Evolutionary conservation across 2,797 vertebrate species (phyloP), one percentile per base, ranked within the genome.

Genomic region (Peromyscus aztecus): DNA sequence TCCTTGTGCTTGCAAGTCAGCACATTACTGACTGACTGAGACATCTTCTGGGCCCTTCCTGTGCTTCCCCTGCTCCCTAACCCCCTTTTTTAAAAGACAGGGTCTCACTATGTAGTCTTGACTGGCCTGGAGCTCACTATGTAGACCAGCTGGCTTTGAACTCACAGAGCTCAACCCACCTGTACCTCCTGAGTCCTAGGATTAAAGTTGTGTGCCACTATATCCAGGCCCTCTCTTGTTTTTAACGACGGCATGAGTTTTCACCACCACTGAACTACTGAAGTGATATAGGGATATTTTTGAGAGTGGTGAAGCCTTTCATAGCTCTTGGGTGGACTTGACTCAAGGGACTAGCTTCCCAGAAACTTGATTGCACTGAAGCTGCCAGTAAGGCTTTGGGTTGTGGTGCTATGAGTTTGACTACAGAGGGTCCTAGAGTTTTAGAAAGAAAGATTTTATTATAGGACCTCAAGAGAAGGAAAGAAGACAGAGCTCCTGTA

Each of bases 201-300:
- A 52, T 55, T 78, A 78, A 12, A 78, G 77, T 16, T 49, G 46
- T 52, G 29, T 49, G 16, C 8, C 16, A 17, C 46, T 78, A 11
- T 78, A 34, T 19, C 43, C 29, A 52, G 16, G 76, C 76, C 29
- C 16, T 78, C 34, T 4, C 46, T 11, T 61, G 34, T 40, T 61
- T 40, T 94, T 83, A 95, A 73, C 85, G 43, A 14, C 65, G 61
- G 21, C 16, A 55, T 73, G 63, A 23, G 37, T 96, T 65, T 86
- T 49, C 19, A 24, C 83, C 21, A 61, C 80, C 37, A 8, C 7
- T 23, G 34, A 94, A 13, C 61, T 71, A 40, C 12, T 57, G 29
- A 89, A 76, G n/a, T 73, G 23, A 40, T 29, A 1, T 8, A 27
- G 19, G 34, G 12, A 40, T 82, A 34, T 61, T 40, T 82, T 61